These are phyloP conservation scores for Anthoptus insignis DNA, from an alignment of 2,888 invertebrate species.

Conservation along the genomic window DNA sequence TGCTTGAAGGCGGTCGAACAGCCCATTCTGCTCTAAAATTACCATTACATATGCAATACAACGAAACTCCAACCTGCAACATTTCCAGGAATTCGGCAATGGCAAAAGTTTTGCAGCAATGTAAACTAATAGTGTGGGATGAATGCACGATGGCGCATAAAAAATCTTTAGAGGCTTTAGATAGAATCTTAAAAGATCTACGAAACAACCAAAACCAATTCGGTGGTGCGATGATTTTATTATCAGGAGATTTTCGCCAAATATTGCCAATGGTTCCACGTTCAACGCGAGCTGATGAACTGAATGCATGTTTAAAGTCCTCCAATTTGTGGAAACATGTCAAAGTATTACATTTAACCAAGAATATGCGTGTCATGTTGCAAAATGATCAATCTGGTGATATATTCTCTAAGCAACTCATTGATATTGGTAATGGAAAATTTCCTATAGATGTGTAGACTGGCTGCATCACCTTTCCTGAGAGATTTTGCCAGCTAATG, in stretches of 20 bases:
- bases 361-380: too few relatives aligned
- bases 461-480: too few relatives aligned
- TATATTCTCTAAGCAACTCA: too few relatives aligned
- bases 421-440: too few relatives aligned
- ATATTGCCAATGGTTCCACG: constrained; percentile 10
- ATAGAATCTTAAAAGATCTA: background rate
- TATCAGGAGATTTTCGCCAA: background rate
- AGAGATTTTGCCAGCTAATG: too few relatives aligned
- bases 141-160: constrained; percentile 45
- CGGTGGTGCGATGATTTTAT: background rate
- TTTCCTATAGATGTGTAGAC: too few relatives aligned
- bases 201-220: background rate
- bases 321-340: too few relatives aligned
- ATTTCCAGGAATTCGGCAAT: background rate
- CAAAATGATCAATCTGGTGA: too few relatives aligned
- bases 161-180: background rate
- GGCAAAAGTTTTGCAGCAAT: background rate
- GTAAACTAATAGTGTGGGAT: background rate
- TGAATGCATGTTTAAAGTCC: background rate
- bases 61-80: background rate
- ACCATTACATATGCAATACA: background rate
- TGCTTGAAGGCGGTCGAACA: background rate
- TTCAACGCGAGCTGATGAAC: background rate
- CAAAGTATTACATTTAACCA: too few relatives aligned
- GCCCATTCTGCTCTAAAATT: background rate